A percentile compares a stretch with the other conserved stretches of the same genome.
Evolutionary conservation across 2,888 invertebrate species (phyloP).

Genomic region (Ectobius pallidus): DNA sequence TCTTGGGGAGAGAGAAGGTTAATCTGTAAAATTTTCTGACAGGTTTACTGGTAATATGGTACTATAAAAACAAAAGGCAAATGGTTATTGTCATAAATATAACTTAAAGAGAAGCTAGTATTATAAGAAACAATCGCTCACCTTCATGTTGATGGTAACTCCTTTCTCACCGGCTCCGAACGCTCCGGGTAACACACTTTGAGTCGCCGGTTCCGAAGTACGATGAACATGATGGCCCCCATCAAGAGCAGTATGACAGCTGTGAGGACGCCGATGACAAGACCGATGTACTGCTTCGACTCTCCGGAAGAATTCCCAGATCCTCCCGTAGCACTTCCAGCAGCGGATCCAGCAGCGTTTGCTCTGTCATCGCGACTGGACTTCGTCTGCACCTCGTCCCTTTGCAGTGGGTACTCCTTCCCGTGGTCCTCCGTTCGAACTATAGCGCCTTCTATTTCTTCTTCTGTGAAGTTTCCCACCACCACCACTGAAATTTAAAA

Average conservation of each 20-base stretch:
- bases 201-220: constrained; percentile 64
- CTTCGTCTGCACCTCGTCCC: constrained; percentile 70
- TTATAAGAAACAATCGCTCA: no score
- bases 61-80: no score
- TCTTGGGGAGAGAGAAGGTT: no score
- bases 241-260: constrained; percentile 74
- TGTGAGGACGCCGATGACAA: constrained; percentile 72
- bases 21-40: no score
- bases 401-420: constrained; percentile 69
- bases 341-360: background rate
- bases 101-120: no score
- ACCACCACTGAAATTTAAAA: constrained; percentile 63
- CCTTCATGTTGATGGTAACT: constrained; percentile 49
- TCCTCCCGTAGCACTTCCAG: background rate
- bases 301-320: constrained; percentile 48
- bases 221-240: constrained; percentile 72
- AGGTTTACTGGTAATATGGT: no score
- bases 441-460: constrained; percentile 57
- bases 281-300: constrained; percentile 66
- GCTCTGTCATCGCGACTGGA: constrained; percentile 61
- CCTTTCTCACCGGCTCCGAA: constrained; percentile 48
- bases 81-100: no score
- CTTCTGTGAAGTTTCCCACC: constrained; percentile 67
- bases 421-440: constrained; percentile 55
- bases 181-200: constrained; percentile 42